phyloP scores from a whole-genome alignment of 2,113 vertebrate species.

The Callipepla californica region DNA sequence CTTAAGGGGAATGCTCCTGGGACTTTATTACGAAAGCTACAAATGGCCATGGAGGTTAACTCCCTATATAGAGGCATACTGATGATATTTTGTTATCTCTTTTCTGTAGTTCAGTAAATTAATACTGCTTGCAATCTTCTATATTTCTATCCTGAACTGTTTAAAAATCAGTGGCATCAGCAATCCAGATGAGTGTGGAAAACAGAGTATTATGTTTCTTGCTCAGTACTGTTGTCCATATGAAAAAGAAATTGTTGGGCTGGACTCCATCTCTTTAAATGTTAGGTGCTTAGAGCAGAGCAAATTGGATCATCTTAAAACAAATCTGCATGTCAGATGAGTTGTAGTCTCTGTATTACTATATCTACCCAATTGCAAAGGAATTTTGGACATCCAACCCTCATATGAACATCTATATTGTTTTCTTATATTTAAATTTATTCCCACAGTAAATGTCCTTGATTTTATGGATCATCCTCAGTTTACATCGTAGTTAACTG shows the following conservation, averaged over 20 bases:
- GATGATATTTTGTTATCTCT: not conserved
- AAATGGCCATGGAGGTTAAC: not conserved
- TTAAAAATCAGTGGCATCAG: not conserved
- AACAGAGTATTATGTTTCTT: not conserved
- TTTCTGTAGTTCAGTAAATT: not conserved
- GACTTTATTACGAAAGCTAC: not conserved
- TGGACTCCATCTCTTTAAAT: not conserved
- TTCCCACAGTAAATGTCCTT: not conserved
- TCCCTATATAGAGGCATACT: not conserved
- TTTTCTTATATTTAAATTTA: not conserved
- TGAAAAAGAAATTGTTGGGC: not conserved
- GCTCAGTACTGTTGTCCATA: not conserved
- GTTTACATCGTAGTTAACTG: not conserved
- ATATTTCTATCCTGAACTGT: not conserved
- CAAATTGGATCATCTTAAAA: not conserved
- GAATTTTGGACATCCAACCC: not conserved
- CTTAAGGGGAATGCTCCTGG: not conserved
- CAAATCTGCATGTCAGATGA: not conserved
- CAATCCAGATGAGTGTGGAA: not conserved
- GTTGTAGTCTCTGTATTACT: not conserved
- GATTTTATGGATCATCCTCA: not conserved
- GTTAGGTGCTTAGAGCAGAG: not conserved
- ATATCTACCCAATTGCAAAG: fast-evolving
- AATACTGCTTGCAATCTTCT: not conserved
- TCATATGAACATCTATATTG: not conserved